Conservation (phyloP, 2,888 invertebrate genomes). For the Strigamia crassipes region DNA sequence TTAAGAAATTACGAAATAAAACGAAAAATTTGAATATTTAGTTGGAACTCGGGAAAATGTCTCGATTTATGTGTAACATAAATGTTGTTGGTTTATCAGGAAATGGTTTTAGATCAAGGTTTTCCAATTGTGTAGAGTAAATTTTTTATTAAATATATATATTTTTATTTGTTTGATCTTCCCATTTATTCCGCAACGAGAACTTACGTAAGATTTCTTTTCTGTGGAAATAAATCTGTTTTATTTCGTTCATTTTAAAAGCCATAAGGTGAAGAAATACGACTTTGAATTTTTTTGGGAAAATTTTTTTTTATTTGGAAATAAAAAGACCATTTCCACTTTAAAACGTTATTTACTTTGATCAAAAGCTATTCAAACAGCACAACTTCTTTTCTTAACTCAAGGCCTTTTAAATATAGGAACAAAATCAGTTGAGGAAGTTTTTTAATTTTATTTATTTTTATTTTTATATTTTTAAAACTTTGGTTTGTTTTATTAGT, state of each 20-base stretch:
- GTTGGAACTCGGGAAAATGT: no score
- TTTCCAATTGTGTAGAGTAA: neutral
- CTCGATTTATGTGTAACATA: no score
- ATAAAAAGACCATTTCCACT: neutral
- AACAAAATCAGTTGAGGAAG: neutral
- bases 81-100: neutral
- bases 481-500: neutral
- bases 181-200: neutral
- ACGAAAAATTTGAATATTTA: no score
- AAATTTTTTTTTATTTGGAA: no score
- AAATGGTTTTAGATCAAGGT: neutral
- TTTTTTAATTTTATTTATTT: neutral
- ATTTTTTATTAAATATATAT: neutral
- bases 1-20: no score
- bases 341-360: neutral
- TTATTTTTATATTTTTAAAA: neutral
- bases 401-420: slow-evolving; percentile 15
- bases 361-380: neutral
- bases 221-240: no score
- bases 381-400: slow-evolving; percentile 15
- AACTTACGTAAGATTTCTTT: neutral
- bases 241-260: no score
- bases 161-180: neutral
- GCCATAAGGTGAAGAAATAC: no score
- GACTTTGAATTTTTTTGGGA: no score